phyloP scores from a whole-genome alignment of 2,113 vertebrate species.

The Anhinga rufa region DNA sequence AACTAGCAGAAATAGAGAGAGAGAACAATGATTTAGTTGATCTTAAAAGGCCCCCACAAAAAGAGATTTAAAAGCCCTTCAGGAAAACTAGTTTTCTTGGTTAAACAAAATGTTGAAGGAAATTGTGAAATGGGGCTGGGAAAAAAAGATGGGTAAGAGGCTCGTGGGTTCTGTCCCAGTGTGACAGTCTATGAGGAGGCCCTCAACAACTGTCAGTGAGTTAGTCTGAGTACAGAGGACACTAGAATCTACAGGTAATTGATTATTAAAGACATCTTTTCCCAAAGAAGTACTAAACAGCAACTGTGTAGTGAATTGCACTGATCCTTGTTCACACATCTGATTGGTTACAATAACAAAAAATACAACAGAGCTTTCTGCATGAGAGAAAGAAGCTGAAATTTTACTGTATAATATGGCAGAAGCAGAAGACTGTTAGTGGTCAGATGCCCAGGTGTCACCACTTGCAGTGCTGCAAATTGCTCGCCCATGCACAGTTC shows the following conservation, averaged over 20 bases:
- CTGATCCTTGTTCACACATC: neutral
- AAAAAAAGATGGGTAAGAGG: neutral
- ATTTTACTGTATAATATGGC: too few species aligned
- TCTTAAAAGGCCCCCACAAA: neutral
- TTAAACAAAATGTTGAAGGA: neutral
- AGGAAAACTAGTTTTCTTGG: neutral
- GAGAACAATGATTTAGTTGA: neutral
- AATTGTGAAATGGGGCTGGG: neutral
- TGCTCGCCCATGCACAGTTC: accelerated
- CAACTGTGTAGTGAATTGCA: neutral
- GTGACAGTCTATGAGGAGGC: neutral
- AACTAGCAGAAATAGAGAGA: neutral
- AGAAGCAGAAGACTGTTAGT: neutral
- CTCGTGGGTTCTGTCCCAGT: neutral
- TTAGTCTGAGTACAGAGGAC: neutral
- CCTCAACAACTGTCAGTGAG: neutral
- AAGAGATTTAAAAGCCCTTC: neutral
- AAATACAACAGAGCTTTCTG: neutral
- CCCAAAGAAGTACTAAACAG: neutral
- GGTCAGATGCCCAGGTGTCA: neutral
- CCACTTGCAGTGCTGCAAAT: neutral
- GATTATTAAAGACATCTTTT: neutral
- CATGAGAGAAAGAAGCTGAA: neutral
- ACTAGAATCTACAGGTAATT: neutral
- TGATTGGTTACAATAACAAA: neutral